Evolutionary conservation across 1,140 invertebrate genomes (phyloP).

Genomic region (Latrodectus geometricus): DNA sequence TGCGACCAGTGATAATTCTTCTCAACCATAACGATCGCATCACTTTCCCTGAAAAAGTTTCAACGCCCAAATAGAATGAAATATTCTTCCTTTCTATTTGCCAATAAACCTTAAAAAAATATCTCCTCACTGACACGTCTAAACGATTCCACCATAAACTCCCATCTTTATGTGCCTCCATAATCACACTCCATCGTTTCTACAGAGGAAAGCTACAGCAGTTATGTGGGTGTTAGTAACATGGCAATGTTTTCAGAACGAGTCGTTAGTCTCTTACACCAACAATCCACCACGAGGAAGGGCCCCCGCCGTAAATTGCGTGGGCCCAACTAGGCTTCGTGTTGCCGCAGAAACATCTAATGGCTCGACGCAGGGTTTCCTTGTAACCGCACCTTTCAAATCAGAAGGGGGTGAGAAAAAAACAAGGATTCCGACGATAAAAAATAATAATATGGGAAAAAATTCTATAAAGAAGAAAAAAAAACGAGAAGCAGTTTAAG

Average conservation of each 20-base stretch:
- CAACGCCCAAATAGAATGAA: background rate
- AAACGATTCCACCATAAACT: conserved; percentile 1
- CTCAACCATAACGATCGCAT: too few relatives aligned
- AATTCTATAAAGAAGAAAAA: background rate
- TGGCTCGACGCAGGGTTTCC: background rate
- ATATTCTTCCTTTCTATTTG: background rate
- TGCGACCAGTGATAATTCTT: too few relatives aligned
- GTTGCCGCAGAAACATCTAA: background rate
- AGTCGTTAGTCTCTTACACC: background rate
- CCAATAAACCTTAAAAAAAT: background rate
- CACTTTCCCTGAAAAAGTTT: background rate
- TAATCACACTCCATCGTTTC: conserved; percentile 20
- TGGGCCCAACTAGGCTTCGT: background rate
- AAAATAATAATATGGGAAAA: background rate
- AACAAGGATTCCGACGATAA: conserved; percentile 23
- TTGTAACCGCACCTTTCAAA: background rate
- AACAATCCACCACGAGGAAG: background rate
- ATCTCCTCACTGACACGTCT: background rate
- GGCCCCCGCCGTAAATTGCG: conserved; percentile 14
- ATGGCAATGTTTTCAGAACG: background rate
- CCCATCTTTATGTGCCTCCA: conserved; percentile 13
- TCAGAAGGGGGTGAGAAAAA: background rate
- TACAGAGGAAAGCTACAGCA: background rate
- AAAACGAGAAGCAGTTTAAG: background rate
- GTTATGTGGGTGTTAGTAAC: conserved; percentile 19